Conservation (phyloP, 2,797 vertebrate genomes). For the Pogoniulus pusillus region DNA sequence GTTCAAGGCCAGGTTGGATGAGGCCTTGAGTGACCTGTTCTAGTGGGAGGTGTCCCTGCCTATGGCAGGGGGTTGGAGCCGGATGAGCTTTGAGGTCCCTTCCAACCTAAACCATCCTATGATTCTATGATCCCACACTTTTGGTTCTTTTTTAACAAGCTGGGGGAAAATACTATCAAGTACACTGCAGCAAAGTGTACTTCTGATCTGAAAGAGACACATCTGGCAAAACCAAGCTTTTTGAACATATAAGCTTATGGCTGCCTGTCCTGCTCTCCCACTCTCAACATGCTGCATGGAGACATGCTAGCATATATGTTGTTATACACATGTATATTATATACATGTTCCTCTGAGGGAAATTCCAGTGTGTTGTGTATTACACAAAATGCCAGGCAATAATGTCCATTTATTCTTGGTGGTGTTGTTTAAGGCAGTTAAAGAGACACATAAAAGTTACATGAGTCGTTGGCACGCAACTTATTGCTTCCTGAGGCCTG, state of each 20-base stretch:
- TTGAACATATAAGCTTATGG: not conserved
- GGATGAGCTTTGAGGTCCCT: too few species aligned
- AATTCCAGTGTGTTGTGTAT: not conserved
- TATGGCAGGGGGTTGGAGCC: too few species aligned
- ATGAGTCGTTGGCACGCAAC: constrained; percentile 36
- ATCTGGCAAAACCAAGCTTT: constrained; percentile 40
- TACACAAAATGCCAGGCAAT: not conserved
- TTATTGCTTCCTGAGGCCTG: constrained; percentile 18
- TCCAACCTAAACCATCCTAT: too few species aligned
- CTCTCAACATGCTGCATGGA: not conserved
- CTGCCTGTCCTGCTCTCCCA: not conserved
- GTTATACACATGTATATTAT: not conserved
- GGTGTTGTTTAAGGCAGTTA: not conserved
- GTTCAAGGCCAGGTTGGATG: too few species aligned
- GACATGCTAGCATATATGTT: not conserved
- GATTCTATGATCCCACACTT: not conserved
- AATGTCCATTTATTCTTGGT: constrained; percentile 23
- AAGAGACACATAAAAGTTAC: constrained; percentile 20
- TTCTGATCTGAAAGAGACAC: constrained; percentile 41
- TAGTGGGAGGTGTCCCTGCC: too few species aligned
- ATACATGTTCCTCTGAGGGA: not conserved
- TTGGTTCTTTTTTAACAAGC: constrained; percentile 4
- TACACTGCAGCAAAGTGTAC: not conserved
- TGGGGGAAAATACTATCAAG: constrained; percentile 45
- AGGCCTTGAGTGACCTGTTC: too few species aligned